phyloP scores from a whole-genome alignment of 2,888 invertebrate species.

The Clusia tigrina region DNA sequence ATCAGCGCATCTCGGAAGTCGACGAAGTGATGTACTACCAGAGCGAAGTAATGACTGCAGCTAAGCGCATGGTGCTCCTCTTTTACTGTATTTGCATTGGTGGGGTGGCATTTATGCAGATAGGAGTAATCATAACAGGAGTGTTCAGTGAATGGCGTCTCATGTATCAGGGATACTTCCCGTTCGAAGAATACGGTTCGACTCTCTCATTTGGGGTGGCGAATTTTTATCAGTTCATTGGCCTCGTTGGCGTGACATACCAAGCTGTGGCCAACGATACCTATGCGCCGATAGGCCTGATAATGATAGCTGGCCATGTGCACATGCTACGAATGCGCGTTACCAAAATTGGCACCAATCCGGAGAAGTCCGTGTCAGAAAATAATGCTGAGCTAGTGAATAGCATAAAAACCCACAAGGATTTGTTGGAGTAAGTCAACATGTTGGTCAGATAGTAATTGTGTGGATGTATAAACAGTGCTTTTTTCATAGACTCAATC shows the following conservation, averaged over 20 bases:
- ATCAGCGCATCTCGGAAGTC: conserved; percentile 16
- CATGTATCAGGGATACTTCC: conserved; percentile 39
- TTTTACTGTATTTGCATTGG: conserved; percentile 14
- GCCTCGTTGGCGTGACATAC: conserved; percentile 28
- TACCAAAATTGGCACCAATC: conserved; percentile 29
- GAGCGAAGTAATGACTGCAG: not conserved
- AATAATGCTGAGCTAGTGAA: conserved; percentile 29
- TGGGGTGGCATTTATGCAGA: conserved; percentile 20
- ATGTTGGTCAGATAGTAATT: no score
- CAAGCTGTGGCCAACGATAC: conserved; percentile 35
- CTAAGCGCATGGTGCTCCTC: conserved; percentile 6
- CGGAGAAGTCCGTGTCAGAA: not conserved
- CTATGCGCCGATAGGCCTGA: conserved; percentile 31
- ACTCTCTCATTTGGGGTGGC: conserved; percentile 22
- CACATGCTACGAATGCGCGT: conserved; percentile 33
- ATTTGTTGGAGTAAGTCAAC: conserved; percentile 37
- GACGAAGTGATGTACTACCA: conserved; percentile 28
- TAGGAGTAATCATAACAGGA: conserved; percentile 29
- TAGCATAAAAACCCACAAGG: conserved; percentile 37
- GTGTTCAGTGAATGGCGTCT: conserved; percentile 29
- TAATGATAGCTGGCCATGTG: conserved; percentile 36
- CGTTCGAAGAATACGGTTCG: conserved; percentile 27
- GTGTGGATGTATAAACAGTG: no score
- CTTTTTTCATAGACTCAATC: no score
- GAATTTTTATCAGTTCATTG: conserved; percentile 35